Percentiles rank a stretch among this genome's conserved stretches.
phyloP scores from a whole-genome alignment of 2,113 vertebrate species.

The Saguinus midas region DNA sequence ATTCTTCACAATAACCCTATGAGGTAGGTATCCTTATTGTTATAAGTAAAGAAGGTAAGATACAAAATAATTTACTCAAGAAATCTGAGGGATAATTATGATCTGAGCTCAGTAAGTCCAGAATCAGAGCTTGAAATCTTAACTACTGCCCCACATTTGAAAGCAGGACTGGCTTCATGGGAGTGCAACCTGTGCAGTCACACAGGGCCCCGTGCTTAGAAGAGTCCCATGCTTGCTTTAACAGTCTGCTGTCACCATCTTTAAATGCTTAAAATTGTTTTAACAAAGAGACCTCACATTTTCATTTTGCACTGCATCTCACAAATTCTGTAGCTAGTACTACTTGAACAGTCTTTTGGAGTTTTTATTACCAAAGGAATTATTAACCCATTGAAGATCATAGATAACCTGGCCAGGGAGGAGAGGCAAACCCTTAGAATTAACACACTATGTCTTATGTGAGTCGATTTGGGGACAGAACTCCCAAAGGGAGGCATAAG shows the following conservation, averaged over 20 bases:
- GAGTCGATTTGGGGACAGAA: neutral
- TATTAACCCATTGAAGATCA: neutral
- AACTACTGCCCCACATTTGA: neutral
- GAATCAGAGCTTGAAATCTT: neutral
- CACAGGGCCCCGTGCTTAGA: neutral
- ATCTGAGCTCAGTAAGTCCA: neutral
- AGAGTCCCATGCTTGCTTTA: neutral
- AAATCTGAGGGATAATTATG: neutral
- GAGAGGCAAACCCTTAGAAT: neutral
- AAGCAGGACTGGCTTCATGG: neutral
- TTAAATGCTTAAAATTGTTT: neutral
- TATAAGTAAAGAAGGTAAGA: neutral
- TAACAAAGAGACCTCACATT: neutral
- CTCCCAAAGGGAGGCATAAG: neutral
- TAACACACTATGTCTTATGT: neutral
- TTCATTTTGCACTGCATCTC: neutral
- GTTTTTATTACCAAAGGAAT: neutral
- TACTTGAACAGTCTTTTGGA: neutral
- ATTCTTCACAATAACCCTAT: neutral
- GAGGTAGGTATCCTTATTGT: neutral
- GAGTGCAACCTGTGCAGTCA: accelerated
- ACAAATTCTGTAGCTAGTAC: neutral
- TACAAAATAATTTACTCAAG: neutral
- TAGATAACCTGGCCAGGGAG: neutral
- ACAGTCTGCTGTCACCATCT: neutral